phyloP scores from a whole-genome alignment of 2,113 vertebrate species.

The Meles meles region DNA sequence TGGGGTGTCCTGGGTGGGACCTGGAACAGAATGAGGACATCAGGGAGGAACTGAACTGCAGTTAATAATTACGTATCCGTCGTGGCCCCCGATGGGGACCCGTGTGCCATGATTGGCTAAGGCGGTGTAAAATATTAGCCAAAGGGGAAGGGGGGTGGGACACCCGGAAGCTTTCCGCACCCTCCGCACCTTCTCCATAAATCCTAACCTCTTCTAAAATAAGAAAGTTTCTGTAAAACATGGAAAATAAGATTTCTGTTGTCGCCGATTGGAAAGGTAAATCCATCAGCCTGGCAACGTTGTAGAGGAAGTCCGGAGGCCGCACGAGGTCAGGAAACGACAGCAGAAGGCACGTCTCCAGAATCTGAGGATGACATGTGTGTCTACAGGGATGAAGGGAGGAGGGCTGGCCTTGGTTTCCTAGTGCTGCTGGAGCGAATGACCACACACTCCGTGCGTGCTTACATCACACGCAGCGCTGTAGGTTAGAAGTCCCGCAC shows the following conservation, averaged over 20 bases:
- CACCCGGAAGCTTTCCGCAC: not conserved
- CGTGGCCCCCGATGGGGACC: no score
- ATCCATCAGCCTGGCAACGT: not conserved
- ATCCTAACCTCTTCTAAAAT: not conserved
- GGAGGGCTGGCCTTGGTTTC: not conserved
- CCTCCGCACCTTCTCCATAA: not conserved
- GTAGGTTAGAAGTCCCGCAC: not conserved
- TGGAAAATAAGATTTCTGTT: not conserved
- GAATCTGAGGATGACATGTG: rapidly evolving
- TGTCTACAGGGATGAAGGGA: not conserved
- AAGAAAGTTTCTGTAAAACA: not conserved
- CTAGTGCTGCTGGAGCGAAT: not conserved
- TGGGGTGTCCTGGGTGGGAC: not conserved
- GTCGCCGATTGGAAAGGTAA: not conserved
- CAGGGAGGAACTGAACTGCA: not conserved
- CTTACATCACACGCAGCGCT: not conserved
- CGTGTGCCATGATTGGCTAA: no score
- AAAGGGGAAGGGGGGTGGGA: not conserved
- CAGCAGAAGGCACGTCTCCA: not conserved
- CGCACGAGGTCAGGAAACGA: not conserved
- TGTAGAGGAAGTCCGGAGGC: not conserved
- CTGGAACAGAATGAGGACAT: not conserved
- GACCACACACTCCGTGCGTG: rapidly evolving
- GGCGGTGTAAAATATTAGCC: not conserved
- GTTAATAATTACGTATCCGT: not conserved